Base-by-base conservation (phyloP, 1,140 invertebrate species). In the Homarus americanus region DNA sequence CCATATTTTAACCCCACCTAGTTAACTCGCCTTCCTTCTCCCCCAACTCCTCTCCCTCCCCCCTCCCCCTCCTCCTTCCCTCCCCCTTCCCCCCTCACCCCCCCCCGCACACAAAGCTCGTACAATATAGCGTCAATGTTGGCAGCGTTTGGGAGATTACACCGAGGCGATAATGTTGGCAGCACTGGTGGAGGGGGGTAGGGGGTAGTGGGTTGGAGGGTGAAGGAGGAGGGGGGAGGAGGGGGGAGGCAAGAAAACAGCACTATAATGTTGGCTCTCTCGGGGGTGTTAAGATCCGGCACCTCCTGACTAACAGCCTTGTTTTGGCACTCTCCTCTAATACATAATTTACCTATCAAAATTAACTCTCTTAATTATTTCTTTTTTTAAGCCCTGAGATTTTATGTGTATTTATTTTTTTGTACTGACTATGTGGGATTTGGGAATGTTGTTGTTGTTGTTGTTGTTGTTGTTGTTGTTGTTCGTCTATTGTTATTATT, bases 321-420 rank as follows among this genome's bases (percentile, higher is more conserved):
- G 53, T 58, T 58, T 58, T 58, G 53, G 24, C 53, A 24, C 53
- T 20, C 15, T 20, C 53, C 53, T 20, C 20, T n/a, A n/a, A n/a
- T n/a, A n/a, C n/a, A 15, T 20, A 15, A 58, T 58, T 4, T 20
- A 4, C 53, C 53, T 24, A 58, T 58, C 53, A 58, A 58, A 58
- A 58, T 58, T 58, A 58, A 58, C 53, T 58, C n/a, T n/a, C n/a
- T n/a, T n/a, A n/a, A n/a, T n/a, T n/a, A n/a, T 58, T 58, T 58
- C 15, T 58, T 58, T 1, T 20, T 58, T 58, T 24, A 20, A 20
- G 20, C 20, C n/a, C n/a, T n/a, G n/a, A n/a, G n/a, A n/a, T n/a
- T n/a, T n/a, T n/a, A n/a, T n/a, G n/a, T n/a, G n/a, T n/a, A n/a
- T n/a, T n/a, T n/a, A n/a, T n/a, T n/a, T n/a, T n/a, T n/a, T n/a